Evolutionary conservation across 2,888 invertebrate species (phyloP).

Genomic region (Cylindroiulus punctatus): DNA sequence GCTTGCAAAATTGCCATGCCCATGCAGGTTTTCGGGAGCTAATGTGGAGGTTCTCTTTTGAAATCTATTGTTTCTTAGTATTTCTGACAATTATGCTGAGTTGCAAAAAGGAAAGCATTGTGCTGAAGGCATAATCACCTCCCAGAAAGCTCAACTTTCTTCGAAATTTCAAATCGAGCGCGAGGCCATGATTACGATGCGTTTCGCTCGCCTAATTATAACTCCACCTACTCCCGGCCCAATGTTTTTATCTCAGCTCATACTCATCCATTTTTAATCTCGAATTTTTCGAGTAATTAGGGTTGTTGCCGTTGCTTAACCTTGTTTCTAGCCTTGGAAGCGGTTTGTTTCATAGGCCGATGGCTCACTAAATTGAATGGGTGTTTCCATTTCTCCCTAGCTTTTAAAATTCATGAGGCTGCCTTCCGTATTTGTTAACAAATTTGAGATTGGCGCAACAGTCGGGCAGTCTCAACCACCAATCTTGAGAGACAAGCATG

Average conservation of each 20-base stretch:
- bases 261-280: conserved; percentile 13
- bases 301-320: not conserved
- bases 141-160: not conserved
- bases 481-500: not conserved
- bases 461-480: not conserved
- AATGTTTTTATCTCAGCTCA: not conserved
- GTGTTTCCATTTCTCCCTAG: not conserved
- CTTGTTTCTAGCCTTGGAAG: not conserved
- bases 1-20: too few species aligned
- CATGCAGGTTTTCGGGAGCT: not conserved
- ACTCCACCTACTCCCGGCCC: not conserved
- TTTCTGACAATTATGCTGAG: not conserved
- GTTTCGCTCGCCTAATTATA: not conserved
- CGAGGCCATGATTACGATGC: conserved; percentile 5
- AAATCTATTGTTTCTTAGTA: not conserved
- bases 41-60: not conserved
- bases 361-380: not conserved
- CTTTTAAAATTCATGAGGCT: not conserved
- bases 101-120: not conserved
- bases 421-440: conserved; percentile 13
- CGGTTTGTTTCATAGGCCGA: not conserved
- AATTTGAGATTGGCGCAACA: not conserved
- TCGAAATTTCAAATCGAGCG: not conserved
- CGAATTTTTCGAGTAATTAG: not conserved
- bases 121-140: not conserved